phyloP scores from a whole-genome alignment of 2,797 vertebrate species.

The Borostomias antarcticus region DNA sequence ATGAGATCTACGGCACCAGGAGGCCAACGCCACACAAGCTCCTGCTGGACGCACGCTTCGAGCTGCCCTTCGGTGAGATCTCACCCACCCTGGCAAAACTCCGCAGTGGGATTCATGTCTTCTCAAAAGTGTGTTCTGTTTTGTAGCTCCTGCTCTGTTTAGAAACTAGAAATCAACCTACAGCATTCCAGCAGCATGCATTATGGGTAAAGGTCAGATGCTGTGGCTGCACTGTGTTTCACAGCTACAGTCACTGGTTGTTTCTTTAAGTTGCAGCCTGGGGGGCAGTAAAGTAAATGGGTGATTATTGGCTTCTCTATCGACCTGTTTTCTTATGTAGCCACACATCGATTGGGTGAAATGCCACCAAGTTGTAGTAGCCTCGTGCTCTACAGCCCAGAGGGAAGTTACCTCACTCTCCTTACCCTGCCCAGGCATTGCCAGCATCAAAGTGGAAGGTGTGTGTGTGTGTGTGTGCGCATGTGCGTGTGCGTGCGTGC shows the following conservation, averaged over 20 bases:
- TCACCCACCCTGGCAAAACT: neutral
- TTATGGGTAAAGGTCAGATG: no score
- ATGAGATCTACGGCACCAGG: conserved; percentile 96
- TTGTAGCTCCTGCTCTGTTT: neutral
- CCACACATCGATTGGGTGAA: conserved; percentile 35
- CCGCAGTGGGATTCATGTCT: neutral
- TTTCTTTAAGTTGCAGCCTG: no score
- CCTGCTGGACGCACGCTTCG: conserved; percentile 93
- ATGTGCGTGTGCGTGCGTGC: neutral
- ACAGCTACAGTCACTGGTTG: no score
- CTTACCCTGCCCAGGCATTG: conserved; percentile 26
- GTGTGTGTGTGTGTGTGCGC: conserved; percentile 7
- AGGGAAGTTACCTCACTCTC: neutral
- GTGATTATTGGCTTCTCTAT: neutral
- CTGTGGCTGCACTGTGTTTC: no score
- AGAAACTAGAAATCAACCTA: no score
- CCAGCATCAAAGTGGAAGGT: conserved; percentile 56
- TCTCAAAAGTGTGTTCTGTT: neutral
- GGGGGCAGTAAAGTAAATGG: neutral
- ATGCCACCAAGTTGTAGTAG: conserved; percentile 27
- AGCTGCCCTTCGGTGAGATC: conserved; percentile 90
- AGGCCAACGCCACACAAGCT: conserved; percentile 91
- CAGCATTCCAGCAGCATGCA: no score
- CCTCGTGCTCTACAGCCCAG: neutral
- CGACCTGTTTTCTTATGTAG: conserved; percentile 3